A percentile compares a stretch with the other conserved stretches of the same genome.
phyloP scores from a whole-genome alignment of 2,888 invertebrate genomes.

The Microctonus brassicae region DNA sequence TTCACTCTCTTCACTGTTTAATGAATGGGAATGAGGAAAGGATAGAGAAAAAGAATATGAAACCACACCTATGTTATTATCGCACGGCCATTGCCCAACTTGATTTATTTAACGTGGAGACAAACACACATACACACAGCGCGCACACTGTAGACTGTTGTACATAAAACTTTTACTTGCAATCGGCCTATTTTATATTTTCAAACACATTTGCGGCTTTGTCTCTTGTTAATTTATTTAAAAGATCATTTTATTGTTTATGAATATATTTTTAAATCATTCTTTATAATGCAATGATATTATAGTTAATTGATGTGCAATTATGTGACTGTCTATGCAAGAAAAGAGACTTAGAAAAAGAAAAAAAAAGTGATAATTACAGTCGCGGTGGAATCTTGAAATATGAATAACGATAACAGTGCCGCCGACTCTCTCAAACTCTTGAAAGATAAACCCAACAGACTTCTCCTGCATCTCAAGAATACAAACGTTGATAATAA shows the following conservation, averaged over 20 bases:
- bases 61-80: conserved; percentile 39
- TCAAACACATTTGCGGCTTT: not conserved
- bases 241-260: conserved; percentile 16
- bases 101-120: conserved; percentile 7
- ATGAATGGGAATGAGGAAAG: not conserved
- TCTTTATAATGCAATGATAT: too few species aligned
- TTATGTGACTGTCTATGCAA: too few species aligned
- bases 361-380: conserved; percentile 13
- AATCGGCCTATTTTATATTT: conserved; percentile 26
- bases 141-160: conserved; percentile 3
- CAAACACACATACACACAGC: conserved; percentile 16
- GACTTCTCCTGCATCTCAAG: not conserved
- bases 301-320: not conserved
- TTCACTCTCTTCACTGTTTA: conserved; percentile 9
- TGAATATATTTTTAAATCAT: not conserved
- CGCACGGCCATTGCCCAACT: conserved; percentile 39
- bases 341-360: too few species aligned
- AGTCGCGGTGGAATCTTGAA: not conserved
- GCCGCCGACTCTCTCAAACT: conserved; percentile 30
- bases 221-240: not conserved
- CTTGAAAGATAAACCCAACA: conserved; percentile 8
- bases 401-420: conserved; percentile 28
- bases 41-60: not conserved
- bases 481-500: not conserved
- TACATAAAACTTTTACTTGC: conserved; percentile 6